phyloP scores from a whole-genome alignment of 1,140 invertebrate species.

The Nephila pilipes region DNA sequence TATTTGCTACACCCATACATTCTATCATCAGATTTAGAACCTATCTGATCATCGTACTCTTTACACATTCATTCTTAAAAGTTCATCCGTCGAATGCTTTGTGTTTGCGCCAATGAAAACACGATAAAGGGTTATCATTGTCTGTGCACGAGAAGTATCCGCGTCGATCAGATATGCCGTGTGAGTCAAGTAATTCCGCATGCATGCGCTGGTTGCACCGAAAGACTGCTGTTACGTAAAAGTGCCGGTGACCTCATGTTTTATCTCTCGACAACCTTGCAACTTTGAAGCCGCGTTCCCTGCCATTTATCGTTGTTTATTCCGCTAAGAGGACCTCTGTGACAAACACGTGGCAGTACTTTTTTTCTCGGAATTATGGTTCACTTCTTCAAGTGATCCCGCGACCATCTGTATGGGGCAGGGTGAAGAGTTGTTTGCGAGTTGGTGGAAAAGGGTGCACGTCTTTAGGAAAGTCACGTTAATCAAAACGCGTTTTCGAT shows the following conservation, averaged over 20 bases:
- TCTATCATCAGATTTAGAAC: neutral
- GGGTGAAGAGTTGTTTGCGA: neutral
- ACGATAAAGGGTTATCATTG: no score
- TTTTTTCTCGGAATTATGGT: neutral
- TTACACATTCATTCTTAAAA: neutral
- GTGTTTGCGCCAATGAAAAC: no score
- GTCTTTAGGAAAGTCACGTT: neutral
- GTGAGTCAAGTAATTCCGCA: neutral
- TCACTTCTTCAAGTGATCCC: neutral
- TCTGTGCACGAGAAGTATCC: neutral
- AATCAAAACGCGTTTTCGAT: neutral
- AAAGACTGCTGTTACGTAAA: neutral
- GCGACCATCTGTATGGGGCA: neutral
- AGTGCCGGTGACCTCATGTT: neutral
- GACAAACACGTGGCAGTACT: neutral
- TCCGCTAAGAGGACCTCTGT: neutral
- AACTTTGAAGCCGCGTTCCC: neutral
- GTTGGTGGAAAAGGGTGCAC: neutral
- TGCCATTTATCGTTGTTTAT: conserved; percentile 2
- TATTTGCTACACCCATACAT: no score
- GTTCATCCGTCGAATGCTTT: no score
- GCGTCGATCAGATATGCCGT: neutral
- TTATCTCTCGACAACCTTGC: neutral
- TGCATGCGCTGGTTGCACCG: neutral
- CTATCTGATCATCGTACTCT: neutral